Conservation (phyloP, 2,888 invertebrate genomes). For the Scaptomyza reducta region DNA sequence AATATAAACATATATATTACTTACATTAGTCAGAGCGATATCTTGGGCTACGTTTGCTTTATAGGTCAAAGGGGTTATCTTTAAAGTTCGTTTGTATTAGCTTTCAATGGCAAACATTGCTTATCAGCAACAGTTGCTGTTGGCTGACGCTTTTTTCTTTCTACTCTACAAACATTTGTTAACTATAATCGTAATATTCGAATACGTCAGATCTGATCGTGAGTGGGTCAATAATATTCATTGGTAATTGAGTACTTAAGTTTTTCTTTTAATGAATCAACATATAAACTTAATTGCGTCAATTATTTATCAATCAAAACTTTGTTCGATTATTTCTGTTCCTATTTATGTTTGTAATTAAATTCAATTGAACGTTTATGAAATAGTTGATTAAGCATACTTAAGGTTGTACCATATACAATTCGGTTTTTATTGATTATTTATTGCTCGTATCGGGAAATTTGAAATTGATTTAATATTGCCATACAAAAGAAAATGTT, state of each 20-base stretch:
- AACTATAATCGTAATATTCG: constrained; percentile 2
- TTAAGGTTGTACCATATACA: not conserved
- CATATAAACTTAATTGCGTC: not conserved
- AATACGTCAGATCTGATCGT: not conserved
- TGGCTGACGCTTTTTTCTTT: not conserved
- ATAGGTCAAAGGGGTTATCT: constrained; percentile 35
- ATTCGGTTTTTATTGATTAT: not conserved
- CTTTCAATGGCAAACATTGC: constrained; percentile 27
- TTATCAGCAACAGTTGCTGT: constrained; percentile 1
- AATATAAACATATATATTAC: not conserved
- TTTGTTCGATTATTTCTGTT: not conserved
- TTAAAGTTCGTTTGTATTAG: constrained; percentile 1
- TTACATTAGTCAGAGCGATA: not conserved
- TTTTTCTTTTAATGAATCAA: constrained; percentile 5
- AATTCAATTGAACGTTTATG: constrained; percentile 9
- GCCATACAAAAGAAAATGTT: no score
- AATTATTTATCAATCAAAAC: constrained; percentile 6
- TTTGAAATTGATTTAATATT: not conserved
- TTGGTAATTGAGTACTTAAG: not conserved
- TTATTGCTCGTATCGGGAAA: not conserved
- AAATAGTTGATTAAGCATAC: not conserved
- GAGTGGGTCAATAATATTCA: constrained; percentile 22
- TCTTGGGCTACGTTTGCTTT: not conserved
- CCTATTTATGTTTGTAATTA: not conserved
- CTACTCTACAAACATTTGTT: constrained; percentile 5